Percentiles rank a stretch among this genome's conserved stretches.
These are phyloP conservation scores for Umimayanthus chanpuru DNA, from an alignment of 92 coral and sea anemone species.

Conservation along the genomic window DNA sequence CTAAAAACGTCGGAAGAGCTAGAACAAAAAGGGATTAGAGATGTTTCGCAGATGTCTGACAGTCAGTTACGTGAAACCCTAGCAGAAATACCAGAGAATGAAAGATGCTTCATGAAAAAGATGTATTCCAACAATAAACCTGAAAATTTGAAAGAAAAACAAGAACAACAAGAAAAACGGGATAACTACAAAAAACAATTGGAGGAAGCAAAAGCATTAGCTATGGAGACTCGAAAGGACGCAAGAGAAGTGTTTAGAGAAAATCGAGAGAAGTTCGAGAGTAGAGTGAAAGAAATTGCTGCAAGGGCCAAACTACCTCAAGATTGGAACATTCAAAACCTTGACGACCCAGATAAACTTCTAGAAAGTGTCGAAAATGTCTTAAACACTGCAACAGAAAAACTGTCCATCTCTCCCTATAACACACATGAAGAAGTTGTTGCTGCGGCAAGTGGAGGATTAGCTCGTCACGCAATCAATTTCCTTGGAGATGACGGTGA, in stretches of 20 bases:
- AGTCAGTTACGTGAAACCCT: neutral
- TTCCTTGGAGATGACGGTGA: neutral
- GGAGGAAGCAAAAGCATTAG: conserved; percentile 10
- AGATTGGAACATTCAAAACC: neutral
- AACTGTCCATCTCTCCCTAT: neutral
- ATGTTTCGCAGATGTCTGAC: conserved; percentile 7
- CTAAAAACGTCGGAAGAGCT: conserved; percentile 1
- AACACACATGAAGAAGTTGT: conserved; percentile 32
- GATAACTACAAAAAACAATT: neutral
- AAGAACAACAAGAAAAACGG: neutral
- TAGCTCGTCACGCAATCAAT: conserved; percentile 5
- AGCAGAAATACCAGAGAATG: neutral
- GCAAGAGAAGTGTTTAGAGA: neutral
- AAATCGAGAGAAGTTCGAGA: neutral
- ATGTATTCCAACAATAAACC: conserved; percentile 8
- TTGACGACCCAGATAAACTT: neutral
- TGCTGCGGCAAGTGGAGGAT: conserved; percentile 32
- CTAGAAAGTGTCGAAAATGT: conserved; percentile 3
- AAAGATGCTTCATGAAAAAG: neutral
- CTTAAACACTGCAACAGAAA: conserved; percentile 21
- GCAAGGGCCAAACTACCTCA: neutral
- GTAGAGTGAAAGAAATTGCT: neutral
- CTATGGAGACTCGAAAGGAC: neutral
- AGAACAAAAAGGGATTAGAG: neutral
- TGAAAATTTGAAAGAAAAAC: neutral